phyloP scores from a whole-genome alignment of 2,797 vertebrate genomes.

The Anniella stebbinsi region DNA sequence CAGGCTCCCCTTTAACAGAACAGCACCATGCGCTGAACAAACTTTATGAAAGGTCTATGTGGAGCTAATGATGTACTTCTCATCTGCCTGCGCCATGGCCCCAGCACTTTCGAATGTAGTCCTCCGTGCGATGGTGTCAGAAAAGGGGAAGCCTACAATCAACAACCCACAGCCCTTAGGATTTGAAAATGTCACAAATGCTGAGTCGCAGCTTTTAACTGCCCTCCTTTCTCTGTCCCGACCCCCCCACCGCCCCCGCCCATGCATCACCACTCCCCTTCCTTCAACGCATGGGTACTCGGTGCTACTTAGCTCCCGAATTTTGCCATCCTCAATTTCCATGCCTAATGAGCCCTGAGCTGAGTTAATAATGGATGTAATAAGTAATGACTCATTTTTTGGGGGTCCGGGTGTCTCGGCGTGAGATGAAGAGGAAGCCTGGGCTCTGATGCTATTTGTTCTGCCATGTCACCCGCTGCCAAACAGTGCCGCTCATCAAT shows the following conservation, averaged over 20 bases:
- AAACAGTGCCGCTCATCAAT: conserved; percentile 99
- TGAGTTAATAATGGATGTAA: conserved; percentile 99
- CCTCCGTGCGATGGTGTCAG: conserved; percentile 73
- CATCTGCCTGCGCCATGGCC: conserved; percentile 52
- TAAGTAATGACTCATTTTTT: conserved; percentile 98
- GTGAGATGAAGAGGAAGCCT: conserved; percentile 86
- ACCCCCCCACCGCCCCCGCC: conserved; percentile 30
- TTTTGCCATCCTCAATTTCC: conserved; percentile 92
- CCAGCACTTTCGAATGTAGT: conserved; percentile 63
- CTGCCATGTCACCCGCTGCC: conserved; percentile 93
- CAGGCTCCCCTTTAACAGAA: conserved; percentile 47
- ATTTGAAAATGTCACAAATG: conserved; percentile 77
- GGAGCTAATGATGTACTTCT: conserved; percentile 66
- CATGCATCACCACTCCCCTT: conserved; percentile 30
- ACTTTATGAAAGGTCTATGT: conserved; percentile 61
- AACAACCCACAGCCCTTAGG: conserved; percentile 74
- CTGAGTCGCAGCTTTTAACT: conserved; percentile 76
- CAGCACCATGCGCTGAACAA: conserved; percentile 44
- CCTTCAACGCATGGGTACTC: conserved; percentile 58
- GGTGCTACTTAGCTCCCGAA: conserved; percentile 67
- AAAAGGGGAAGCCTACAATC: conserved; percentile 83
- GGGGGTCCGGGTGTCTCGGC: conserved; percentile 72
- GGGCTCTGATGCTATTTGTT: conserved; percentile 90
- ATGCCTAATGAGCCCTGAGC: conserved; percentile 98
- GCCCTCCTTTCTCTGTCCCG: conserved; percentile 40